Conservation (phyloP, 1,140 invertebrate species). For the Luehdorfia chinensis region DNA sequence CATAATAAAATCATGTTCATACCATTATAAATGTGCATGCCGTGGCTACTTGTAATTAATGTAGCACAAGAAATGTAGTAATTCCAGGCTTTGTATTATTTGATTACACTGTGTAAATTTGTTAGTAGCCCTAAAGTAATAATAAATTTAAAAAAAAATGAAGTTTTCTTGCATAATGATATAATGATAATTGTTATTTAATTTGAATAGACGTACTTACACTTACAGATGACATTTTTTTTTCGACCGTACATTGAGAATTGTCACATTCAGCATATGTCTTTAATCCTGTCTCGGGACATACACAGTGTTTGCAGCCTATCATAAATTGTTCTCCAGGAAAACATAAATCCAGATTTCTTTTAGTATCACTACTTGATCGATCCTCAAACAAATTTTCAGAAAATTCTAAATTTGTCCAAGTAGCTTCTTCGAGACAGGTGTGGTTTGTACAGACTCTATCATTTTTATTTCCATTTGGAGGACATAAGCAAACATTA, state of each 20-base stretch:
- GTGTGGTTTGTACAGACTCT: conserved; percentile 58
- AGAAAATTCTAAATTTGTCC: conserved; percentile 47
- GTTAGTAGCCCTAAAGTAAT: too few relatives aligned
- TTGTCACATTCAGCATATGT: conserved; percentile 46
- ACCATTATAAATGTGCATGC: too few relatives aligned
- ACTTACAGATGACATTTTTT: neutral
- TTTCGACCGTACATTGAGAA: conserved; percentile 35
- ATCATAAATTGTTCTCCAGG: conserved; percentile 56
- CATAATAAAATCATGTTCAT: too few relatives aligned
- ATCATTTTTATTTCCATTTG: conserved; percentile 61
- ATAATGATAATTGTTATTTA: too few relatives aligned
- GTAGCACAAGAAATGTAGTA: too few relatives aligned
- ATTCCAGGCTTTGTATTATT: too few relatives aligned
- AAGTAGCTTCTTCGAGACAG: conserved; percentile 37
- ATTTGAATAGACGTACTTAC: too few relatives aligned
- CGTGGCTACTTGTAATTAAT: too few relatives aligned
- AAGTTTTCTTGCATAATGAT: too few relatives aligned
- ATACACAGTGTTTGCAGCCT: conserved; percentile 55
- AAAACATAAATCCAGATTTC: conserved; percentile 52
- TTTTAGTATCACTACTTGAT: conserved; percentile 23
- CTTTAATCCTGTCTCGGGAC: conserved; percentile 56
- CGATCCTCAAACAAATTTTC: conserved; percentile 36
- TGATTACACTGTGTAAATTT: too few relatives aligned
- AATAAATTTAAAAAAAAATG: too few relatives aligned
- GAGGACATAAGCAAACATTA: conserved; percentile 70